Evolutionary conservation across 92 coral and sea anemone genomes (phyloP).

Genomic region (Porites cylindrica): DNA sequence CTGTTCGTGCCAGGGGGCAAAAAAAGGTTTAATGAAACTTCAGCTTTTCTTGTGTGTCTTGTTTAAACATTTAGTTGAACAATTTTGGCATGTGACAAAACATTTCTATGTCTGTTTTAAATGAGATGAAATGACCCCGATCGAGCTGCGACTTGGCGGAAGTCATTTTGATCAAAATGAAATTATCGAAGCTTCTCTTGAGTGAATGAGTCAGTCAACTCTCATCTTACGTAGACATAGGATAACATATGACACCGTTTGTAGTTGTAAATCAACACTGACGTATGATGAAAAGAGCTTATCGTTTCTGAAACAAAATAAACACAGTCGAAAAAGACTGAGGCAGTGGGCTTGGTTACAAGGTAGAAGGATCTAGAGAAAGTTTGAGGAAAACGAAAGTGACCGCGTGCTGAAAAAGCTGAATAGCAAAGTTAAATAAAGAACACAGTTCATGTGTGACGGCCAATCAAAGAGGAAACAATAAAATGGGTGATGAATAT

Average conservation of each 20-base stretch:
- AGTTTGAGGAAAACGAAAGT: not conserved
- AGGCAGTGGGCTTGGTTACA: constrained; percentile 4
- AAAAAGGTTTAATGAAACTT: constrained; percentile 4
- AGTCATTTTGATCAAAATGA: not conserved
- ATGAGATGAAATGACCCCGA: not conserved
- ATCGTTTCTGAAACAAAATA: not conserved
- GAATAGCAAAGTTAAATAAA: not conserved
- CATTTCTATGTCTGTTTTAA: not conserved
- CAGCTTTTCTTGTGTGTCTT: not conserved
- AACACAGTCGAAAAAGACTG: not conserved
- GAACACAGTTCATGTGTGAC: not conserved
- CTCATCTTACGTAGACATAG: not conserved
- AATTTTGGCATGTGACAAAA: not conserved
- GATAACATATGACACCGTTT: constrained; percentile 21
- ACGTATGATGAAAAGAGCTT: constrained; percentile 40
- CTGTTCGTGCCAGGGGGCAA: constrained; percentile 49
- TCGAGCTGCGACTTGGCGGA: not conserved
- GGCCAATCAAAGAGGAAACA: not conserved
- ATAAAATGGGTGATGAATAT: not conserved
- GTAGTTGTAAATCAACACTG: constrained; percentile 7
- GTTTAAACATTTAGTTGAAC: constrained; percentile 5
- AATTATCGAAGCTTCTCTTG: not conserved
- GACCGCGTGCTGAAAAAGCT: not conserved
- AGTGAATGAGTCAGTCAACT: not conserved
- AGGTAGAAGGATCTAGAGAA: not conserved